Base-by-base conservation (phyloP, 2,888 invertebrate genomes). In the Abscondita cerata region DNA sequence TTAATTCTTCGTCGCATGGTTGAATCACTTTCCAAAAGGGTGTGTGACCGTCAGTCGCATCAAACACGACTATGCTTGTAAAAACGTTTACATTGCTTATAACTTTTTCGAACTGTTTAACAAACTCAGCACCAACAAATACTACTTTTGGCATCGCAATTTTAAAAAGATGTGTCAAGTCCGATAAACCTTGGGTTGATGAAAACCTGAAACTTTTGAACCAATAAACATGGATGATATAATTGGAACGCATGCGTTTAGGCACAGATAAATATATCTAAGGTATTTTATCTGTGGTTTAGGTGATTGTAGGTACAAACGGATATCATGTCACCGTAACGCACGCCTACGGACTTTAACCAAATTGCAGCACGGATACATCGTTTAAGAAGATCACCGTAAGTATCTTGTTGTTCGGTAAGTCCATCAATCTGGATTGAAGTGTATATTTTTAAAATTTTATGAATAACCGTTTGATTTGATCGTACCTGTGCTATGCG, bases 241-340 rank as follows among this genome's bases (percentile, higher is more conserved):
- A n/a, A n/a, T n/a, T n/a, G n/a, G n/a, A n/a, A n/a, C n/a, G n/a
- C n/a, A n/a, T n/a, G 82, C n/a, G 81, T 74, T 61, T 75, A 82
- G 1, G 82, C 62, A 1, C 79, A 79, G 0, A 82, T n/a, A 82
- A 36, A 82, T 79, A 34, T 18, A 9, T 6, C 15, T 13, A 13
- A 40, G 4, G 40, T 12, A 40, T 4, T 5, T 40, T n/a, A n/a
- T n/a, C n/a, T n/a, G n/a, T n/a, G n/a, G 40, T 40, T 13, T 11
- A 40, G 12, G n/a, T 44, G 44, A 18, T 44, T 44, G 12, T 18
- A 6, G 12, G 16, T 44, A 18, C 44, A 44, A 4, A 44, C 9
- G 2, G 44, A 16, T 9, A 44, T 11, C 15, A 44, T 18, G 13
- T 44, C 44, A 4, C 19, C 44, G 9, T 15, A 44, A 11, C 9